Base-by-base conservation (phyloP, 2,113 vertebrate species). In the Craseonycteris thonglongyai region DNA sequence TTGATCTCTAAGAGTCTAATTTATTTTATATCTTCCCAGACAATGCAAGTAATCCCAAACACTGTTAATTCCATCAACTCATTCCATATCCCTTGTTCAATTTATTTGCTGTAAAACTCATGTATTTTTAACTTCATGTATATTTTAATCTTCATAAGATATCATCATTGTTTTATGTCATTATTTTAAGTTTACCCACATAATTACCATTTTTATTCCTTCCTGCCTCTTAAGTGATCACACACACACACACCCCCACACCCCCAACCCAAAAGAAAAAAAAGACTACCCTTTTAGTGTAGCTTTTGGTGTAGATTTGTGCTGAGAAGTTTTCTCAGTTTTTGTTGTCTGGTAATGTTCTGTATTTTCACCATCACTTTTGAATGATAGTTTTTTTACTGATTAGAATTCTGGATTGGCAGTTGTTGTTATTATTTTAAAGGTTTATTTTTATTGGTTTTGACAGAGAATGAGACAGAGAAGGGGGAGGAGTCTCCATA, bases 11-110 rank as follows among this genome's bases (percentile, higher is more conserved):
- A 49, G 92, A 49, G 38, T 42, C 61, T 65, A 45, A 38, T 93
- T 63, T 94, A 68, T 28, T 61, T 79, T 51, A 19, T 94, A 40
- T 68, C 30, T 84, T 94, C 89, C 26, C 54, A 63, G 88, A 94
- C 16, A 58, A 40, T 86, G 5, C 49, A 74, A 75, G 79, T 40
- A 49, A 28, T 26, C 26, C 65, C 82, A 83, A 82, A 93, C 10
- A 75, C 40, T 82, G n/a, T 74, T n/a, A 78, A 89, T 89, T 89
- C 59, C 40, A 40, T 76, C 68, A 49, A n/a, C 75, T 40, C 26
- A 26, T 59, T 7, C 7, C 15, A 56, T 40, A 58, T 30, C 14
- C 10, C 18, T 80, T 78, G 38, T 19, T 72, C 51, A 54, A 3
- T n/a, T 56, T 80, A 72, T 81, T 74, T 91, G 45, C 74, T 56